Base-by-base conservation (phyloP, 2,797 vertebrate species). In the Eremophila alpestris region DNA sequence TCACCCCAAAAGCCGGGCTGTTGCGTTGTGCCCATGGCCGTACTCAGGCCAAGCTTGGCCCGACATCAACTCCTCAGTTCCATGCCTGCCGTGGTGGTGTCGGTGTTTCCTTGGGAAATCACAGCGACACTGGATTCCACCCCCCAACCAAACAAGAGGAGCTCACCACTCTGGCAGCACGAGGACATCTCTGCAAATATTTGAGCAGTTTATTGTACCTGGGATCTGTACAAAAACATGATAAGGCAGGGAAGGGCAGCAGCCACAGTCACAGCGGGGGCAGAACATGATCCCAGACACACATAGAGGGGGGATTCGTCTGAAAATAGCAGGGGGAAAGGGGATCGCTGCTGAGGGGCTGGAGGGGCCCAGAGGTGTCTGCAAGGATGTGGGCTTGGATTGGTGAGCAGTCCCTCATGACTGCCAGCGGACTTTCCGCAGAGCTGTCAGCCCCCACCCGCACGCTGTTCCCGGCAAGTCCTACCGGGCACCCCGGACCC, bases 161-260 rank as follows among this genome's bases (percentile, higher is more conserved):
- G 36, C 64, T 81, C 85, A 59, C 60, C 23, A 1, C 80, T 85
- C 32, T 4, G 30, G 67, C 74, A 11, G 8, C 59, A n/a, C 41
- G 22, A 2, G 46, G 88, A 69, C 90, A 90, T 63, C 90, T 91
- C 80, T 1, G 23, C 93, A 97, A 97, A 96, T 96, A 96, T 96
- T 96, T 96, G 94, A 84, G 45, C 67, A 64, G 74, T 67, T 93
- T 90, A 96, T 95, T 9, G 8, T 58, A 55, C 51, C 70, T 20
- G 52, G 29, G 83, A 59, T 76, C 83, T 40, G 86, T 29, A 92
- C 95, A 89, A 95, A 92, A 93, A 94, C 96, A 94, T 64, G 94
- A 93, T 96, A 95, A 92, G 95, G 60, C 34, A 29, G 54, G 78
- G 73, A 87, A 83, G 82, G 45, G 89, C 89, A 54, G 71, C 64